Evolutionary conservation across 1,140 invertebrate species (phyloP).

Genomic region (Dendroctonus valens): DNA sequence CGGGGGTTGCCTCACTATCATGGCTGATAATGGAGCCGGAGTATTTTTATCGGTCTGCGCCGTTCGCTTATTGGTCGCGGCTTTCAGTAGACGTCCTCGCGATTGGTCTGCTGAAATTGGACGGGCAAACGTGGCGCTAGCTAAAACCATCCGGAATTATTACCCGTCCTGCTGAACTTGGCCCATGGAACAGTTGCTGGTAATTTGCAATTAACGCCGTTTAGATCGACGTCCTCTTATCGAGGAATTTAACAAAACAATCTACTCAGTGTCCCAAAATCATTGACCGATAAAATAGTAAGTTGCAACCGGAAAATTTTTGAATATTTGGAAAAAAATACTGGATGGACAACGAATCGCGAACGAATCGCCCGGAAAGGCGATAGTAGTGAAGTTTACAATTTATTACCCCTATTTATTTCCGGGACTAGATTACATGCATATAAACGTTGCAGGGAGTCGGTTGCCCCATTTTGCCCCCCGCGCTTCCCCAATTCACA

Average conservation of each 20-base stretch:
- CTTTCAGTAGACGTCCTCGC: slow-evolving; percentile 8
- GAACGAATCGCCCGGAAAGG: slow-evolving; percentile 20
- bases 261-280: too few relatives aligned
- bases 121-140: slow-evolving; percentile 40
- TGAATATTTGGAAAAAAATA: too few relatives aligned
- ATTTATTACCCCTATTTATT: slow-evolving; percentile 49
- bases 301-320: too few relatives aligned
- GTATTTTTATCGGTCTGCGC: slow-evolving; percentile 47
- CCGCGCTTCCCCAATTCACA: slow-evolving; percentile 21
- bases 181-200: not conserved
- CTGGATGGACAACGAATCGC: too few relatives aligned
- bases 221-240: too few relatives aligned
- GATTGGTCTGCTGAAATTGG: slow-evolving; percentile 45
- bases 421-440: slow-evolving; percentile 49
- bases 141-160: not conserved
- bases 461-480: slow-evolving; percentile 8
- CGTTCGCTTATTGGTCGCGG: slow-evolving; percentile 38
- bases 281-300: too few relatives aligned
- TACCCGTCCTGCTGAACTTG: slow-evolving; percentile 11
- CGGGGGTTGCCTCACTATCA: slow-evolving; percentile 49
- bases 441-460: slow-evolving; percentile 45
- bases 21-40: slow-evolving; percentile 50
- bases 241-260: too few relatives aligned
- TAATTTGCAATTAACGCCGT: too few relatives aligned
- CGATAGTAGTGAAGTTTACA: slow-evolving; percentile 32